Percentiles rank a stretch among this genome's conserved stretches.
Conservation (phyloP, 2,888 invertebrate genomes). For the Scotopteryx bipunctaria region DNA sequence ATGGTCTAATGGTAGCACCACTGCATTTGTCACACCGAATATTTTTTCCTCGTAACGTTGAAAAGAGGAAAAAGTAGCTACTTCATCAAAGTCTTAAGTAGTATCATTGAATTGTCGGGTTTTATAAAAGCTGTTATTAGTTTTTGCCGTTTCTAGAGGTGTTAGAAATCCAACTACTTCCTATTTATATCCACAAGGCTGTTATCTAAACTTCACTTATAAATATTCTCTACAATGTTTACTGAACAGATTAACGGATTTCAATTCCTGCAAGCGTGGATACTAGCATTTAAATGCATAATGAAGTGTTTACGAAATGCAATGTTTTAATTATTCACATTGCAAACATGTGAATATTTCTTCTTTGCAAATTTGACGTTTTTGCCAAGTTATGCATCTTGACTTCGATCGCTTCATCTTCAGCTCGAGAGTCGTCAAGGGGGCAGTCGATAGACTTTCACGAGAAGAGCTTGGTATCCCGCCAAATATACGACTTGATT, state of each 20-base stretch:
- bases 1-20: no score
- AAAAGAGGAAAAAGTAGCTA: no score
- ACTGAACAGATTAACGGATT: slow-evolving; percentile 10
- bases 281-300: slow-evolving; percentile 5
- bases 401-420: slow-evolving; percentile 8
- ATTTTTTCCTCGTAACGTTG: no score
- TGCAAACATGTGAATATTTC: no score
- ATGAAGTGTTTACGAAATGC: slow-evolving; percentile 8
- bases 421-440: slow-evolving; percentile 8
- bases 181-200: slow-evolving; percentile 15
- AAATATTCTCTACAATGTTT: slow-evolving; percentile 1
- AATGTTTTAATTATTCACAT: slow-evolving; percentile 10
- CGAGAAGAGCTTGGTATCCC: slow-evolving; percentile 3
- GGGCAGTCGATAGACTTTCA: slow-evolving; percentile 9
- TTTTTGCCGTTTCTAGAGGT: neutral
- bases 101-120: neutral
- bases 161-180: slow-evolving; percentile 13
- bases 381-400: slow-evolving; percentile 14
- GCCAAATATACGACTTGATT: slow-evolving; percentile 1
- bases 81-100: neutral
- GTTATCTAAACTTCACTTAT: slow-evolving; percentile 13
- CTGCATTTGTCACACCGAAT: no score
- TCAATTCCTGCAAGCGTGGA: slow-evolving; percentile 7
- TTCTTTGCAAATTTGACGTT: neutral
- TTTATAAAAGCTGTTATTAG: neutral